Conservation (phyloP, 2,888 invertebrate genomes). For the Mythimna ferrago region DNA sequence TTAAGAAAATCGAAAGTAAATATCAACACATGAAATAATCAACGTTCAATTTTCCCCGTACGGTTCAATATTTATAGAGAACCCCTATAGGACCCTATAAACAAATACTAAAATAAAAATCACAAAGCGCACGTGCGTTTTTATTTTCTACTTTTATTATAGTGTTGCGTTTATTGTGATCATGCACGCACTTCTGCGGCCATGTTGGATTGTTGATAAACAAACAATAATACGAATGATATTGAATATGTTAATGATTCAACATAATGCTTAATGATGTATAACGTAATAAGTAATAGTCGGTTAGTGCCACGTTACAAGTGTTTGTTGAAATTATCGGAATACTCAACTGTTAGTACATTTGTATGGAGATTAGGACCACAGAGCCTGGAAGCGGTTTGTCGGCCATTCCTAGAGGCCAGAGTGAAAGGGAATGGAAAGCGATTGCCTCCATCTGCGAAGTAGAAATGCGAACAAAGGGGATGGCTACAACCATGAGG, state of each 20-base stretch:
- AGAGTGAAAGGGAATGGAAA: too few relatives aligned
- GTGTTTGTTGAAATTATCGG: constrained; percentile 30
- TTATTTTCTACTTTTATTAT: constrained; percentile 66
- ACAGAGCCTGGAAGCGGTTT: neutral
- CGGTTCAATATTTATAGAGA: constrained; percentile 56
- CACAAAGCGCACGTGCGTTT: constrained; percentile 45
- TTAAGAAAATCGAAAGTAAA: constrained; percentile 27
- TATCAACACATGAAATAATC: constrained; percentile 50
- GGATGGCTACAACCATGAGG: too few relatives aligned
- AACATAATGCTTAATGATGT: constrained; percentile 59
- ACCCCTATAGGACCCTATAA: constrained; percentile 43
- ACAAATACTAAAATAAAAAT: constrained; percentile 58
- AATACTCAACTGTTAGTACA: constrained; percentile 16
- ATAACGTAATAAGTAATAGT: constrained; percentile 40
- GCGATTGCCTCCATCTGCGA: too few relatives aligned
- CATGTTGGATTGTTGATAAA: constrained; percentile 42
- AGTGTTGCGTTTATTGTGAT: constrained; percentile 65
- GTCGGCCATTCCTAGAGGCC: too few relatives aligned
- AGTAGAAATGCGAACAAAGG: too few relatives aligned
- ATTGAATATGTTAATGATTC: constrained; percentile 45
- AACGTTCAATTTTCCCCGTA: constrained; percentile 40
- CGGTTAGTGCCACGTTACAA: constrained; percentile 41
- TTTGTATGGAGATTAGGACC: constrained; percentile 24
- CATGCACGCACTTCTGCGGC: constrained; percentile 69
- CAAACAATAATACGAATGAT: constrained; percentile 42